Evolutionary conservation across 2,888 invertebrate species (phyloP), one percentile per base, ranked within the genome.

Genomic region (Capitulum mitella): DNA sequence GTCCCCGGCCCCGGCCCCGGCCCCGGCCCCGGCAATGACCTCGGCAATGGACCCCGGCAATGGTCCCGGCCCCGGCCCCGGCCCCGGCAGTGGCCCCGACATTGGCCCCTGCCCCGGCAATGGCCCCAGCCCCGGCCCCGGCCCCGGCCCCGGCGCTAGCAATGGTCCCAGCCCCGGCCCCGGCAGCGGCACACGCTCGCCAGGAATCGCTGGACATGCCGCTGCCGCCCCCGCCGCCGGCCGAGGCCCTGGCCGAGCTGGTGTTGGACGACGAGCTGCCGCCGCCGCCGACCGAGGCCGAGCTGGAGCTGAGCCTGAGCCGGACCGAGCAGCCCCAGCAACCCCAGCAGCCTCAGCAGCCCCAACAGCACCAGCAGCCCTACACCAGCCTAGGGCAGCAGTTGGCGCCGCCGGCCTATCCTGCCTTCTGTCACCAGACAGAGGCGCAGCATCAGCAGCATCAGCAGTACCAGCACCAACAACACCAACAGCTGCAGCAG

Each of bases 131-230:
- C n/a, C n/a, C n/a, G n/a, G n/a, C n/a, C n/a, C n/a, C n/a, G n/a
- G n/a, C n/a, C n/a, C n/a, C n/a, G n/a, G n/a, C n/a, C n/a, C n/a
- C n/a, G n/a, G n/a, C n/a, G n/a, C n/a, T n/a, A n/a, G n/a, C n/a
- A n/a, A n/a, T n/a, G n/a, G n/a, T n/a, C n/a, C n/a, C n/a, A n/a
- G n/a, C n/a, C n/a, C n/a, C n/a, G 94, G 84, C 93, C 89, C 91
- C 82, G 90, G 90, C 82, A 93, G 0, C 90, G 0, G 89, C 91
- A 79, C 94, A 94, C 85, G 94, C 94, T 2, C 88, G 94, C 77
- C 94, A 94, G 85, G 90, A 93, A 0, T 94, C 94, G 85, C 94
- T 94, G 86, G 94, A 95, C 83, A 94, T 95, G 83, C 94, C 94
- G 77, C 94, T 94, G 10, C 93, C 93, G n/a, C 94, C 94, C 58